phyloP scores from a whole-genome alignment of 2,797 vertebrate species.

The Rhinatrema bivittatum region DNA sequence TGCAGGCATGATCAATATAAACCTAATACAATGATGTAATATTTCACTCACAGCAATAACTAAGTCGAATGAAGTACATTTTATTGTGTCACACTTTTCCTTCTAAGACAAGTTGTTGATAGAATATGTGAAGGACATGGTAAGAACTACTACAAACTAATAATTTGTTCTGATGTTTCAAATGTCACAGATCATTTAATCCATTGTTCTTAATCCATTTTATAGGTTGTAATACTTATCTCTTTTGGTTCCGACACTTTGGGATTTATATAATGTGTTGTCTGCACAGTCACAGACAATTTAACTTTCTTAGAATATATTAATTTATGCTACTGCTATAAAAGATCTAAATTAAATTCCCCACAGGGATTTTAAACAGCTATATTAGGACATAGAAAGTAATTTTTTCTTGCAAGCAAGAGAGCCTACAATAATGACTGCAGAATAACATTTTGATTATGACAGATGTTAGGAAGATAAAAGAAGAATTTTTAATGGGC shows the following conservation, averaged over 20 bases:
- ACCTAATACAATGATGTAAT: too few species aligned
- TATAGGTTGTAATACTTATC: not conserved
- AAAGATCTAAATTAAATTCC: conserved; percentile 32
- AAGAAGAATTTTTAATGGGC: conserved; percentile 22
- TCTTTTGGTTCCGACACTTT: not conserved
- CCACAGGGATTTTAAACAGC: conserved; percentile 27
- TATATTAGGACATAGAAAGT: conserved; percentile 10
- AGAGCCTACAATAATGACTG: conserved; percentile 11
- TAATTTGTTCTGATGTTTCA: not conserved
- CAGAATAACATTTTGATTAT: conserved; percentile 28
- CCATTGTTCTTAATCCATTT: not conserved
- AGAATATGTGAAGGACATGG: not conserved
- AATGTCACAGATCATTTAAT: not conserved
- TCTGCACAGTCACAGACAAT: conserved; percentile 22
- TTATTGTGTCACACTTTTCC: too few species aligned
- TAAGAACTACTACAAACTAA: not conserved
- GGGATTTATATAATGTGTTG: conserved; percentile 11
- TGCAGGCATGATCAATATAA: too few species aligned
- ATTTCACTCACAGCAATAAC: too few species aligned
- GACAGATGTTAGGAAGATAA: conserved; percentile 25
- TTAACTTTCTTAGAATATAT: conserved; percentile 18
- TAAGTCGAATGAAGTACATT: too few species aligned
- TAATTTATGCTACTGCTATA: conserved; percentile 11
- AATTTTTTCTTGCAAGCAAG: conserved; percentile 4
- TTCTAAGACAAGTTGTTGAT: not conserved